These are phyloP conservation scores for Corvus moneduloides DNA, from an alignment of 2,113 vertebrate genomes.

Conservation along the genomic window DNA sequence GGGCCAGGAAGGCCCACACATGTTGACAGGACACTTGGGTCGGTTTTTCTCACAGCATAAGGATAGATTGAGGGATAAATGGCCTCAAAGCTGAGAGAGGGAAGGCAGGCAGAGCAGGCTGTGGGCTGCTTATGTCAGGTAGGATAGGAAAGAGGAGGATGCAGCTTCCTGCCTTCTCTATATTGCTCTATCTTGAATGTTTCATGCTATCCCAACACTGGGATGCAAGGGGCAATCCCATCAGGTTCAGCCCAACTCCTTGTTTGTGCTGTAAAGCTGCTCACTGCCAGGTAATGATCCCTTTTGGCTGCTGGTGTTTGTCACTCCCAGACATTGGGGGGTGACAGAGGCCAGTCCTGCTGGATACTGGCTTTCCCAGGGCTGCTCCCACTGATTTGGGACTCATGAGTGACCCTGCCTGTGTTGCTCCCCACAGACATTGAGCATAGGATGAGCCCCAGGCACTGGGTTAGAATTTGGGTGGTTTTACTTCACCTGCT, in stretches of 20 bases:
- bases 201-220: rapidly evolving
- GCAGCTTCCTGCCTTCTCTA: neutral
- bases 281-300: neutral
- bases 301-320: neutral
- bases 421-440: neutral
- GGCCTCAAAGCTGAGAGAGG: neutral
- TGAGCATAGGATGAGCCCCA: neutral
- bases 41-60: neutral
- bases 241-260: neutral
- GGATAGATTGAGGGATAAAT: neutral
- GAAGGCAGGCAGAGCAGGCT: neutral
- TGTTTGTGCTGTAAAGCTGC: neutral
- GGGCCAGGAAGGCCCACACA: neutral
- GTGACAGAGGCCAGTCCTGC: neutral
- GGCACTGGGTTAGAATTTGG: neutral
- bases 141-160: neutral
- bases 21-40: neutral
- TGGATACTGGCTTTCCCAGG: neutral
- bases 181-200: neutral
- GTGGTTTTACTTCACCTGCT: neutral
- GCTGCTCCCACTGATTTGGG: neutral
- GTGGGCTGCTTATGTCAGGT: neutral
- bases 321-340: neutral
- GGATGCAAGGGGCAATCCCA: neutral
- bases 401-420: neutral